Percentiles rank a stretch among this genome's conserved stretches.
These are phyloP conservation scores for Darevskia mixta DNA, from an alignment of 2,797 vertebrate genomes.

Conservation along the genomic window DNA sequence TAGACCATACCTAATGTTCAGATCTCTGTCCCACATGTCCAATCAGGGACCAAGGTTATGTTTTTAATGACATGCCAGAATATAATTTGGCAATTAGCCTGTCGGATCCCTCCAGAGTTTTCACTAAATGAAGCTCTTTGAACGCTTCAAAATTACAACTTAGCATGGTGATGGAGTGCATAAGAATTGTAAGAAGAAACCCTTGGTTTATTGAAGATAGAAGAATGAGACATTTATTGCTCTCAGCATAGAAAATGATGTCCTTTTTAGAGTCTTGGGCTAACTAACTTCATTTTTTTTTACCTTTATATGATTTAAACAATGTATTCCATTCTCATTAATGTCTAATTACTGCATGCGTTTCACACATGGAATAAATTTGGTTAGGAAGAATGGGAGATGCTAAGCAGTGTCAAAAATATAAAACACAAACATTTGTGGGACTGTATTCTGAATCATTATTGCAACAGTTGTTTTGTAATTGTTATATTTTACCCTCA, in stretches of 20 bases:
- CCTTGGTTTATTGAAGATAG: not conserved
- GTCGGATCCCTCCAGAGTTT: conserved; percentile 32
- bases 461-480: not conserved
- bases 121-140: not conserved
- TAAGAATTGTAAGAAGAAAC: not conserved
- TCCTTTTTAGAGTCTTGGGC: not conserved
- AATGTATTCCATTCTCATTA: not conserved
- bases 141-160: not conserved
- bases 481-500: too few relatives aligned
- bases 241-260: not conserved
- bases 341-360: not conserved
- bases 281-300: not conserved
- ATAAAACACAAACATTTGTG: too few relatives aligned
- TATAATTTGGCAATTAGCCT: conserved; percentile 36
- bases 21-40: not conserved
- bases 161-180: not conserved
- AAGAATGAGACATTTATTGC: not conserved
- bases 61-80: conserved; percentile 30
- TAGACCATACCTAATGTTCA: conserved; percentile 19
- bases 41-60: conserved; percentile 29
- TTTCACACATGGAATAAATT: not conserved
- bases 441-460: conserved; percentile 37
- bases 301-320: not conserved
- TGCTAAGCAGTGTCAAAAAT: not conserved
- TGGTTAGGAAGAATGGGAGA: too few relatives aligned